Conservation (phyloP, 64 coral and sea anemone species). For the Stylophora pistillata region DNA sequence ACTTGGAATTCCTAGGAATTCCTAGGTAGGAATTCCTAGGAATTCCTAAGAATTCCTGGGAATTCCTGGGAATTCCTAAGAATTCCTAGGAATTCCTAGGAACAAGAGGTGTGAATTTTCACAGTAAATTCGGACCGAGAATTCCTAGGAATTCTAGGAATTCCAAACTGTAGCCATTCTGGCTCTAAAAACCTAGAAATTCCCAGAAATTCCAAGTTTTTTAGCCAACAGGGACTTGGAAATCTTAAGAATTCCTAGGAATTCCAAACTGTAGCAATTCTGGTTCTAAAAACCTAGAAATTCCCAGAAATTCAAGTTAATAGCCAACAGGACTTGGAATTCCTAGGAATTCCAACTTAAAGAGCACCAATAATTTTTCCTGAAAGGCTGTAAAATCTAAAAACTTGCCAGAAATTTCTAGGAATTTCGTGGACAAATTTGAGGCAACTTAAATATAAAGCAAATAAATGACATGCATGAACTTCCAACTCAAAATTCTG, state of each 20-base stretch:
- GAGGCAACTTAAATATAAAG: too few species aligned
- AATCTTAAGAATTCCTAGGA: constrained; percentile 2
- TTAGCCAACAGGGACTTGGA: background rate
- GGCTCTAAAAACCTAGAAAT: background rate
- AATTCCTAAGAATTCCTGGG: too few species aligned
- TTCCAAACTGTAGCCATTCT: background rate
- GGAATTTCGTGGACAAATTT: background rate
- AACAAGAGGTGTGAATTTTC: constrained; percentile 16
- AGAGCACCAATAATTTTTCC: constrained; percentile 2
- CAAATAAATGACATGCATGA: too few species aligned
- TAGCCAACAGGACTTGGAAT: too few species aligned
- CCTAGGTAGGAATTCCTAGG: too few species aligned
- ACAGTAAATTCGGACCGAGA: background rate
- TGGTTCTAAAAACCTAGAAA: too few species aligned
- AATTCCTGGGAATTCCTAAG: constrained; percentile 3
- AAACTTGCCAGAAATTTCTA: constrained; percentile 7
- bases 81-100: constrained; percentile 22
- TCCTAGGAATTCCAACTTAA: too few species aligned
- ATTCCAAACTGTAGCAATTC: background rate
- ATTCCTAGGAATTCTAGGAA: constrained; percentile 38
- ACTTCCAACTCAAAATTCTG: constrained; percentile 8
- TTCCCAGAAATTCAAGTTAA: too few species aligned
- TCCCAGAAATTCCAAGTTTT: background rate
- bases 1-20: too few species aligned
- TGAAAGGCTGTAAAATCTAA: constrained; percentile 16